These are phyloP conservation scores for Phenganax marumi DNA, from an alignment of 92 coral and sea anemone species.

Conservation along the genomic window DNA sequence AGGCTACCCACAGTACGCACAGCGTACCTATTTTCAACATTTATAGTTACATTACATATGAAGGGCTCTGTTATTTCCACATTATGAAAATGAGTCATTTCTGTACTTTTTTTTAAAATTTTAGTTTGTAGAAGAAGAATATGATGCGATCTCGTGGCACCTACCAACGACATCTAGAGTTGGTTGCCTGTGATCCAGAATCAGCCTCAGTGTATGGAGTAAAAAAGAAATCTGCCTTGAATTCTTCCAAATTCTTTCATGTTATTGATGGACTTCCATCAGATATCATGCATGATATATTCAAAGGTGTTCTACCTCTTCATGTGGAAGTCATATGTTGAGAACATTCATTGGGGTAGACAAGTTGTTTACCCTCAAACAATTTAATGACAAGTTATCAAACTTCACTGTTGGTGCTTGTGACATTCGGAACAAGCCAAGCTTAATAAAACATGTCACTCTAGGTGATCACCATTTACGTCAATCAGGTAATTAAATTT, in stretches of 20 bases:
- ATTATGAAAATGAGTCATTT: too few relatives aligned
- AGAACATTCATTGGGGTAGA: conserved; percentile 30
- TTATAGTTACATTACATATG: too few relatives aligned
- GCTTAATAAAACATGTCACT: conserved; percentile 6
- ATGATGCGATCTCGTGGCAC: conserved; percentile 41
- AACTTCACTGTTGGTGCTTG: conserved; percentile 50
- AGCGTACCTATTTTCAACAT: neutral
- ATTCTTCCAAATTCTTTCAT: conserved; percentile 54
- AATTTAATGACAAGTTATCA: conserved; percentile 43
- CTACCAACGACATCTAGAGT: conserved; percentile 40
- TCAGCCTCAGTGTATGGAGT: conserved; percentile 58
- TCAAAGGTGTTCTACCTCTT: conserved; percentile 58
- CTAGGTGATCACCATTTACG: conserved; percentile 23
- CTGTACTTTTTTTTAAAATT: too few relatives aligned
- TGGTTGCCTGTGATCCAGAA: conserved; percentile 50
- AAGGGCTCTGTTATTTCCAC: too few relatives aligned
- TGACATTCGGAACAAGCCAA: conserved; percentile 53
- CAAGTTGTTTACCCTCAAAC: conserved; percentile 40
- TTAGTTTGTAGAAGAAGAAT: conserved; percentile 53
- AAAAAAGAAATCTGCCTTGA: conserved; percentile 47
- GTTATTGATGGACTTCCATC: conserved; percentile 65
- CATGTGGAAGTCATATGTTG: conserved; percentile 50
- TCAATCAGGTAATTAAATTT: conserved; percentile 49
- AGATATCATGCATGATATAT: conserved; percentile 65
- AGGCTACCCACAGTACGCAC: too few relatives aligned